Conservation (phyloP, 2,888 invertebrate species). For the Tupiocoris notatus region DNA sequence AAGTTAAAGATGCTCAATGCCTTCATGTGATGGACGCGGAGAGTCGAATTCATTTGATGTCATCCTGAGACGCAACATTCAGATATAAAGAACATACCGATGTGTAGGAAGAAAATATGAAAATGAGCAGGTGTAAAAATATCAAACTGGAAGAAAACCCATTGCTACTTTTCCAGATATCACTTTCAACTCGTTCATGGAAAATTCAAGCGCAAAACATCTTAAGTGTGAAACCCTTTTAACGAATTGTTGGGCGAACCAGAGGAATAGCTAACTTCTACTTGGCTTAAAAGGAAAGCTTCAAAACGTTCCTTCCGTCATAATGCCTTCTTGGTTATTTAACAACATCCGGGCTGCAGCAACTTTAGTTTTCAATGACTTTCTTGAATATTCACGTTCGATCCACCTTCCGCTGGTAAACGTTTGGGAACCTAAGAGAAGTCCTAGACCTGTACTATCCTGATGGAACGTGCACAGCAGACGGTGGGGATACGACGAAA, state of each 20-base stretch:
- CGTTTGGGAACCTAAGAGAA: neutral
- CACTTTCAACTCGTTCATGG: constrained; percentile 27
- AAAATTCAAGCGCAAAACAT: constrained; percentile 33
- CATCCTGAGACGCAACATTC: no score
- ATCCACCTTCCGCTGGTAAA: constrained; percentile 26
- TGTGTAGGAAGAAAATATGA: constrained; percentile 3
- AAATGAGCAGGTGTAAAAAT: no score
- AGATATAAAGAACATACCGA: no score
- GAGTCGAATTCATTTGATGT: no score
- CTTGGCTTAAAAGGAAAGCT: constrained; percentile 30
- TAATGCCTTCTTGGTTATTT: constrained; percentile 35
- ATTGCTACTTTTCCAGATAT: constrained; percentile 8
- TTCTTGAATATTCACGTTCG: constrained; percentile 36
- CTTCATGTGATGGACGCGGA: no score
- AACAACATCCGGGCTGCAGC: neutral
- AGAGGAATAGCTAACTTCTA: constrained; percentile 38
- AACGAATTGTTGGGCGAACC: constrained; percentile 32
- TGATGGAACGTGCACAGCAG: neutral
- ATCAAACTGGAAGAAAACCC: constrained; percentile 15
- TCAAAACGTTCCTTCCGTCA: constrained; percentile 35
- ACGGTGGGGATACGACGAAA: neutral
- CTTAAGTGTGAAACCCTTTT: constrained; percentile 38
- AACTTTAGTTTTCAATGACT: constrained; percentile 38
- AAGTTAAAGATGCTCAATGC: no score
- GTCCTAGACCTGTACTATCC: neutral